Evolutionary conservation across 2,888 invertebrate species (phyloP), one percentile per base, ranked within the genome.

Genomic region (Endomychus coccineus): DNA sequence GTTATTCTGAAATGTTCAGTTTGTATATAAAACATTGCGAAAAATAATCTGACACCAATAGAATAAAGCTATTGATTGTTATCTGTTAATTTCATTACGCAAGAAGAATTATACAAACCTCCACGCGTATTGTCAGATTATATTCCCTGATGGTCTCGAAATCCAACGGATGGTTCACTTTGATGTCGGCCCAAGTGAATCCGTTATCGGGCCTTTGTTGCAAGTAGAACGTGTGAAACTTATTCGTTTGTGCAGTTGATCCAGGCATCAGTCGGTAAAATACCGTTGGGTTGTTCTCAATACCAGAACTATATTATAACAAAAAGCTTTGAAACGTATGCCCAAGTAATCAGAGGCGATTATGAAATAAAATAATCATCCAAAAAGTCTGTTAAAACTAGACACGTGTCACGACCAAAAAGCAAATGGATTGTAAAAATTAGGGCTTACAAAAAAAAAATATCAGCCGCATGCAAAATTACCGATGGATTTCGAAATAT

Each of bases 191-290:
- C 90, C 91, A 92, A 50, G 91, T 92, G 62, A 84, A 84, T 45
- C 89, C 88, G 63, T 89, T 87, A 60, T 91, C 90, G 49, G 85
- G 82, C 59, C 92, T 77, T 73, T 92, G 92, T 78, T 92, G 91
- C 52, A 92, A 77, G 69, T 94, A 94, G 70, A 92, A 94, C 44
- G 91, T 91, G 68, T 94, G 89, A 68, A 83, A 83, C 70, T 92
- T 94, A 72, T 94, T 94, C 53, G 92, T 94, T 70, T 94, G 92
- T 4, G 92, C 89, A 37, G 92, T 94, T 19, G 91, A 91, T 46
- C 92, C 92, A 46, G 90, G 90, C 85, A 94, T 94, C 62, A 94
- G 71, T 44, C 87, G 85, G 71, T 94, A 94, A 75, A 89, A 94
- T 54, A 94, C 92, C 54, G 90, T 90, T 40, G 92, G 92, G 70